Base-by-base conservation (phyloP, 2,888 invertebrate genomes). In the Aspidiotus rigidus region DNA sequence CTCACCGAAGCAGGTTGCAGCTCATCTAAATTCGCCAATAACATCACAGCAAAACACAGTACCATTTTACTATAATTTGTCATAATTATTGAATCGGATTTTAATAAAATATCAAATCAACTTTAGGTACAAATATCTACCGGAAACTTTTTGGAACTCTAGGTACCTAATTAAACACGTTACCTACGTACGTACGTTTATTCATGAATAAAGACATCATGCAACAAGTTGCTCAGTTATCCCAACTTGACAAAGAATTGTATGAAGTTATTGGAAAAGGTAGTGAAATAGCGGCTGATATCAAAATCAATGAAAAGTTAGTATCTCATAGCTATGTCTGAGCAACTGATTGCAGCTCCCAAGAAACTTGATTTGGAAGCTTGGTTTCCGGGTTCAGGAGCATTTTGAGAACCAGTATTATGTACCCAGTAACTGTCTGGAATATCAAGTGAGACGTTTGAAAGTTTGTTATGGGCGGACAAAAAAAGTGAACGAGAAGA, bases 121-220 rank as follows among this genome's bases (percentile, higher is more conserved):
- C n/a, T n/a, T n/a, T n/a, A n/a, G n/a, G n/a, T n/a, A n/a, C n/a
- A n/a, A n/a, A n/a, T n/a, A n/a, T n/a, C n/a, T n/a, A n/a, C n/a
- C n/a, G n/a, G n/a, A n/a, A n/a, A n/a, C n/a, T n/a, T n/a, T n/a
- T n/a, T n/a, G n/a, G n/a, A n/a, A n/a, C n/a, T n/a, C n/a, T n/a
- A n/a, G n/a, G n/a, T n/a, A n/a, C n/a, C n/a, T n/a, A n/a, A n/a
- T n/a, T n/a, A n/a, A n/a, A n/a, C n/a, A n/a, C n/a, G n/a, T n/a
- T n/a, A n/a, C 94, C 97, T 0, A 81, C 99, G 0, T 97, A 97
- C 76, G 96, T 98, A 0, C 99, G 99, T 1, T 99, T 97, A 80
- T 99, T 98, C 77, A 97, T 99, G 96, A 85, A 89, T 63, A 99
- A 99, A 81, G 98, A 99, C 79, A 89, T 96, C 7, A 99, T 99